A percentile compares a stretch with the other conserved stretches of the same genome.
Conservation (phyloP, 1,140 invertebrate genomes). For the Aporrectodea caliginosa region DNA sequence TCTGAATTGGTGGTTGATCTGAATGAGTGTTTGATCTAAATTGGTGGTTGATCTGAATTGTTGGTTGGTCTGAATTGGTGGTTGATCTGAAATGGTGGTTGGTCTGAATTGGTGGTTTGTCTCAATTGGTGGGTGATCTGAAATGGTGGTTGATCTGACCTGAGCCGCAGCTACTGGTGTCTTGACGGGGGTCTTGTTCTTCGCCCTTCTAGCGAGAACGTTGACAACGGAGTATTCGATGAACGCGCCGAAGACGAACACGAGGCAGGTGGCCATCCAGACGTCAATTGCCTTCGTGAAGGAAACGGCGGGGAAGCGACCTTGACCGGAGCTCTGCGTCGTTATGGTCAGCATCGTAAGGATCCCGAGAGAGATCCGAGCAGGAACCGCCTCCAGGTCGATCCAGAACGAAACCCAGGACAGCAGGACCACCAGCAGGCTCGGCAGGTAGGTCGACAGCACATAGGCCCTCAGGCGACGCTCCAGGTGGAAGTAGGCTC, state of each 20-base stretch:
- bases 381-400: conserved; percentile 32
- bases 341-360: conserved; percentile 44
- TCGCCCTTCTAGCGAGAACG: conserved; percentile 34
- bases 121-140: not conserved
- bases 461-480: conserved; percentile 71
- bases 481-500: conserved; percentile 79
- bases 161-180: not conserved
- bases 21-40: not conserved
- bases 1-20: not conserved
- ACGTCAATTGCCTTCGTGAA: conserved; percentile 53
- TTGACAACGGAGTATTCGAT: conserved; percentile 52
- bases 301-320: conserved; percentile 35
- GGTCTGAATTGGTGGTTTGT: not conserved
- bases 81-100: no score
- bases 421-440: conserved; percentile 79
- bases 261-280: conserved; percentile 50
- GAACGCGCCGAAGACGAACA: conserved; percentile 50
- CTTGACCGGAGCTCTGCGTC: conserved; percentile 37
- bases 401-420: conserved; percentile 69
- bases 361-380: conserved; percentile 36
- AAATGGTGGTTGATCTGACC: not conserved
- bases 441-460: conserved; percentile 83
- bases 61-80: no score
- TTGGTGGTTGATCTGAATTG: not conserved
- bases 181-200: not conserved